Percentiles rank a stretch among this genome's conserved stretches.
Evolutionary conservation across 2,888 invertebrate species (phyloP).

Genomic region (Rhorus exstirpatorius): DNA sequence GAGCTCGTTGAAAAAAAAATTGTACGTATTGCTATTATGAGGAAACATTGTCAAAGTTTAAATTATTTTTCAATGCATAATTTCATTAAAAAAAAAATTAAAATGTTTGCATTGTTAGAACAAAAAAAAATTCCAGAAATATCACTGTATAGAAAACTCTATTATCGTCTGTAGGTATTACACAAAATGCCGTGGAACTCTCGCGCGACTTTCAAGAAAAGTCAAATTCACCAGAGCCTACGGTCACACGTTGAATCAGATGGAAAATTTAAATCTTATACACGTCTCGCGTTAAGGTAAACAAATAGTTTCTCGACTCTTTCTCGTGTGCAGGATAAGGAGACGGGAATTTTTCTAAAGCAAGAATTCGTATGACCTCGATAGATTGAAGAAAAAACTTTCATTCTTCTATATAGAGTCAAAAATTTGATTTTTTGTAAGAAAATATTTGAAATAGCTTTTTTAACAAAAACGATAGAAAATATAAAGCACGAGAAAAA

Average conservation of each 20-base stretch:
- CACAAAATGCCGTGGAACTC: neutral
- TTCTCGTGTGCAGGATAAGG: neutral
- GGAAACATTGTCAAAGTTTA: too few species aligned
- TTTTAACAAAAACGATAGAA: neutral
- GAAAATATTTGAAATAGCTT: too few species aligned
- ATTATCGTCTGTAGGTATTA: neutral
- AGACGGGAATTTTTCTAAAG: neutral
- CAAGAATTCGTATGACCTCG: neutral
- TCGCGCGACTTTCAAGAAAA: neutral
- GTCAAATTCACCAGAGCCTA: too few species aligned
- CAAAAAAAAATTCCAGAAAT: too few species aligned
- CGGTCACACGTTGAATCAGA: too few species aligned
- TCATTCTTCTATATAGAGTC: neutral
- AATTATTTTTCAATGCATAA: too few species aligned
- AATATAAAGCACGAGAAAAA: neutral
- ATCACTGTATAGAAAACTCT: too few species aligned
- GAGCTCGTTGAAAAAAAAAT: too few species aligned
- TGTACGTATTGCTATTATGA: too few species aligned
- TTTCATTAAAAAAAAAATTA: too few species aligned
- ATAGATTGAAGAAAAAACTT: neutral
- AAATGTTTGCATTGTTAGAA: too few species aligned
- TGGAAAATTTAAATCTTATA: too few species aligned
- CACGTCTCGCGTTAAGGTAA: neutral
- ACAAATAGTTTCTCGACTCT: neutral
- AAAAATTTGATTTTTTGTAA: neutral